Percentiles rank a stretch among this genome's conserved stretches.
phyloP scores from a whole-genome alignment of 30 jellyfish, hydroid and myxozoan species.

The Nemopilema nomurai region DNA sequence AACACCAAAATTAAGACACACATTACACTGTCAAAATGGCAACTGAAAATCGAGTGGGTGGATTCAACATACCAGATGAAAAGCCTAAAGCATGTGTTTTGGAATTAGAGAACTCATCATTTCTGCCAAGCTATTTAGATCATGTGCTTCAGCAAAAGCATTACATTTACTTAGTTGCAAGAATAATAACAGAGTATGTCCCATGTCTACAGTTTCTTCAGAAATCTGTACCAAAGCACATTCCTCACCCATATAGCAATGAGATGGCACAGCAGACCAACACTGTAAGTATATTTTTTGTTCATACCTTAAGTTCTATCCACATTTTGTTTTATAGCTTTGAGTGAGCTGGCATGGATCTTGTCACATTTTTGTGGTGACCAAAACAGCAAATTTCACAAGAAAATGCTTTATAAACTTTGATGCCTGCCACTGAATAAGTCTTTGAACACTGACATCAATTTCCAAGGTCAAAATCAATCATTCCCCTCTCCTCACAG shows the following conservation, averaged over 20 bases:
- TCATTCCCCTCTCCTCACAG: too few species aligned
- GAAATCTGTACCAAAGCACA: constrained; percentile 7
- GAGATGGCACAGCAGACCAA: constrained; percentile 28
- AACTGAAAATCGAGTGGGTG: neutral
- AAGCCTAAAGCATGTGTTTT: neutral
- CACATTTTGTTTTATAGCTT: too few species aligned
- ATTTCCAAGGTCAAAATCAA: too few species aligned
- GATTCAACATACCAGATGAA: neutral
- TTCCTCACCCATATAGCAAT: constrained; percentile 11
- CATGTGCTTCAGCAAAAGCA: constrained; percentile 6
- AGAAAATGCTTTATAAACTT: neutral
- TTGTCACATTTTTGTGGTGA: constrained; percentile 1
- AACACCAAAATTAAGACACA: neutral
- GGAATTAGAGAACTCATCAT: neutral
- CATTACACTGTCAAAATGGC: neutral
- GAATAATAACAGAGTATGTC: constrained; percentile 3
- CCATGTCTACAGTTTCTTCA: constrained; percentile 14
- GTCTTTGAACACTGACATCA: too few species aligned
- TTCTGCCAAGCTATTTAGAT: constrained; percentile 13
- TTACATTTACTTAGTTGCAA: constrained; percentile 2
- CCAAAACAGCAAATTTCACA: neutral
- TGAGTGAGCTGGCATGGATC: too few species aligned
- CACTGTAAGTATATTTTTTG: constrained; percentile 27
- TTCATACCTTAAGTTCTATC: too few species aligned
- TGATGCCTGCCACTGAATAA: neutral